Evolutionary conservation across 2,888 invertebrate genomes (phyloP).

Genomic region (Macroteleia sp.): DNA sequence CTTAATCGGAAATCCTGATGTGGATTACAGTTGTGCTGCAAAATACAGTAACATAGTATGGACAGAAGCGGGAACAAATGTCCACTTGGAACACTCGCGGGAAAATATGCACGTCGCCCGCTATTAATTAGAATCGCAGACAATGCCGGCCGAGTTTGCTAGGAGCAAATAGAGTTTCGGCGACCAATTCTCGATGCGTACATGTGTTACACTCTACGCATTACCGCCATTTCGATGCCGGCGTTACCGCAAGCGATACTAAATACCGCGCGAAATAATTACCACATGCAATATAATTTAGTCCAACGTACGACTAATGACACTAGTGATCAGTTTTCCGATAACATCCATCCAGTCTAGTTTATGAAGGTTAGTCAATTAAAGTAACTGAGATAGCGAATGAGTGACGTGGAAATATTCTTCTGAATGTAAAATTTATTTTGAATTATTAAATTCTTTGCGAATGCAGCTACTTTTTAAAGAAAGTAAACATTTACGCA

Average conservation of each 20-base stretch:
- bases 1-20: slow-evolving; percentile 16
- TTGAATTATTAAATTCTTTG: no score
- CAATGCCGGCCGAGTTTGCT: slow-evolving; percentile 33
- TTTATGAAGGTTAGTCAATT: slow-evolving; percentile 9
- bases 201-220: slow-evolving; percentile 55
- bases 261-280: slow-evolving; percentile 39
- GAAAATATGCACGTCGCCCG: slow-evolving; percentile 37
- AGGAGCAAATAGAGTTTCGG: slow-evolving; percentile 50
- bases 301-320: slow-evolving; percentile 27
- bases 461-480: no score
- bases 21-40: slow-evolving; percentile 16
- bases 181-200: slow-evolving; percentile 44
- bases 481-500: no score
- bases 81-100: slow-evolving; percentile 32
- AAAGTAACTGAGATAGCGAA: slow-evolving; percentile 2
- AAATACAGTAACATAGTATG: slow-evolving; percentile 15
- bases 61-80: slow-evolving; percentile 36
- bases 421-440: no score
- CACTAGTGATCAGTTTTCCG: slow-evolving; percentile 22
- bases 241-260: slow-evolving; percentile 27
- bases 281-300: slow-evolving; percentile 18
- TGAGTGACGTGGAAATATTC: no score
- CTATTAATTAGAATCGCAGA: slow-evolving; percentile 51
- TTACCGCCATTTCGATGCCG: slow-evolving; percentile 15
- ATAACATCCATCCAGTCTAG: slow-evolving; percentile 2